phyloP scores from a whole-genome alignment of 2,888 invertebrate species.

The Salticus scenicus region DNA sequence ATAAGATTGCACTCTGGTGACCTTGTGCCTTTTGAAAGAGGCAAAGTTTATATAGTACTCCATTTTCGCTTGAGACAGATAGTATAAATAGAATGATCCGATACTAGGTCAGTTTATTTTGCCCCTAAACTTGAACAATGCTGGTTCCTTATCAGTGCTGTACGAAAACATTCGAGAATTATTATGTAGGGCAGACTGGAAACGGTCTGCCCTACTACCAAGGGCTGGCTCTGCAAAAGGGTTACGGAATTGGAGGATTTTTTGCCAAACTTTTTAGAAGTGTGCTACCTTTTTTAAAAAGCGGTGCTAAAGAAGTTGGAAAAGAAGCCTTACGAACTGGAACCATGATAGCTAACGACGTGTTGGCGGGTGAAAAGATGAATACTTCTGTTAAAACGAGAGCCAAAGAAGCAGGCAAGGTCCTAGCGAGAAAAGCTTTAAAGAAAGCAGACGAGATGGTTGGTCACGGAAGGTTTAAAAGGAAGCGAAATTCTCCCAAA shows the following conservation, averaged over 20 bases:
- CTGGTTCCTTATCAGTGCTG: slow-evolving; percentile 12
- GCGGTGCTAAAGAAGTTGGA: slow-evolving; percentile 8
- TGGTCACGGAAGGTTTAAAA: slow-evolving; percentile 32
- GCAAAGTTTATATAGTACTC: too few species aligned
- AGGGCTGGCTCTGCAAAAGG: neutral
- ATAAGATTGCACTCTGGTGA: too few species aligned
- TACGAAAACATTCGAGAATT: slow-evolving; percentile 19
- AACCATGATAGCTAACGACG: slow-evolving; percentile 13
- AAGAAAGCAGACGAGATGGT: slow-evolving; percentile 6
- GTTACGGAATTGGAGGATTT: slow-evolving; percentile 22
- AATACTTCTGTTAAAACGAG: slow-evolving; percentile 9
- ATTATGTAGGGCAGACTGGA: slow-evolving; percentile 14
- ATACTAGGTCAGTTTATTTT: too few species aligned
- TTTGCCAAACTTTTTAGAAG: slow-evolving; percentile 5
- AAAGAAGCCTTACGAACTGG: slow-evolving; percentile 20
- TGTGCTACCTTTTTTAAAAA: slow-evolving; percentile 14
- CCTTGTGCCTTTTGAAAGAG: too few species aligned
- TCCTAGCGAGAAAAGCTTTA: neutral
- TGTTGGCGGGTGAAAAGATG: neutral
- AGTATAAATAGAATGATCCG: too few species aligned
- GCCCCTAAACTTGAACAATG: too few species aligned
- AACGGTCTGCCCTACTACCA: slow-evolving; percentile 20
- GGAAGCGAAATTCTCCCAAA: slow-evolving; percentile 19
- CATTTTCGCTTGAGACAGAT: too few species aligned
- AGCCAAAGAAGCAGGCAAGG: neutral